Evolutionary conservation across 2,113 vertebrate genomes (phyloP).

Genomic region (Garra rufa): DNA sequence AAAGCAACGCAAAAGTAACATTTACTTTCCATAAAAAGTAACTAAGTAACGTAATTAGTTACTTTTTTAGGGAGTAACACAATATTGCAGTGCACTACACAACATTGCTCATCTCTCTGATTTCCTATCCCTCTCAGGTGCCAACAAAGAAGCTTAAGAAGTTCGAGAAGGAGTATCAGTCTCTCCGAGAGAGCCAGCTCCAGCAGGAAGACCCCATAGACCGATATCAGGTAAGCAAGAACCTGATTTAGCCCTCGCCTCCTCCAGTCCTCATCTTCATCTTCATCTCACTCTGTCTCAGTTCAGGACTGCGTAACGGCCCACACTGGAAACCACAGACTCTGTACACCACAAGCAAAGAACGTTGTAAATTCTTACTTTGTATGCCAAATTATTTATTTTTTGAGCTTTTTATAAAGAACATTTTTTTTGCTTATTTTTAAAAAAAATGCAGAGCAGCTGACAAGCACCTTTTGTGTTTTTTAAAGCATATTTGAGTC

Average conservation of each 20-base stretch:
- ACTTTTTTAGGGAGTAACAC: too few relatives aligned
- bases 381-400: background rate
- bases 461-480: slow-evolving; percentile 26
- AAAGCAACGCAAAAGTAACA: too few relatives aligned
- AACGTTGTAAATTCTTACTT: background rate
- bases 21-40: too few relatives aligned
- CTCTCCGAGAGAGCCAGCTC: slow-evolving; percentile 91
- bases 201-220: slow-evolving; percentile 98
- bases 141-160: slow-evolving; percentile 99
- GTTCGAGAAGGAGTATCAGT: slow-evolving; percentile 97
- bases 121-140: slow-evolving; percentile 77
- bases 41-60: too few relatives aligned
- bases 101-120: too few relatives aligned
- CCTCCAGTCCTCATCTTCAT: slow-evolving; percentile 23
- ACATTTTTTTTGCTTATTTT: background rate
- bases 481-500: too few relatives aligned
- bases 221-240: slow-evolving; percentile 89
- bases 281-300: slow-evolving; percentile 43
- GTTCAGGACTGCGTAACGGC: slow-evolving; percentile 64
- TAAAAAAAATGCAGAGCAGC: background rate
- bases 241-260: slow-evolving; percentile 4
- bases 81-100: too few relatives aligned
- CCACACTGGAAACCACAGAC: slow-evolving; percentile 54
- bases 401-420: too few relatives aligned
- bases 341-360: slow-evolving; percentile 24